A percentile compares a stretch with the other conserved stretches of the same genome.
phyloP scores from a whole-genome alignment of 2,888 invertebrate species.

The Nasonovia ribisnigri region DNA sequence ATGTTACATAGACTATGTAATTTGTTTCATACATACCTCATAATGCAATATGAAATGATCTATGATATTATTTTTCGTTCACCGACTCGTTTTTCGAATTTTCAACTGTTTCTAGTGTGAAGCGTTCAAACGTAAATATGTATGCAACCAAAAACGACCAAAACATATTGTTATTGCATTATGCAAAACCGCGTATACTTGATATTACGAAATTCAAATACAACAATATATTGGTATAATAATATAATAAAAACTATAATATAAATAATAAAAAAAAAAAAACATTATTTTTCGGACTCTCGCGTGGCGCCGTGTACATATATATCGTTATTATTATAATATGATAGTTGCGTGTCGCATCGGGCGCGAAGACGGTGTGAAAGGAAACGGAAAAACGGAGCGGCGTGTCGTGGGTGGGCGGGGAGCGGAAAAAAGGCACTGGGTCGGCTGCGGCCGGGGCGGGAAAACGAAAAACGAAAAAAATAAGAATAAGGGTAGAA shows the following conservation, averaged over 20 bases:
- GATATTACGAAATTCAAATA: no score
- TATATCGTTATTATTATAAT: neutral
- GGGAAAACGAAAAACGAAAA: constrained; percentile 60
- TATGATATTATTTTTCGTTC: neutral
- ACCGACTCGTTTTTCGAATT: neutral
- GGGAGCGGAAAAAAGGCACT: constrained; percentile 29
- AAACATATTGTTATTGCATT: neutral
- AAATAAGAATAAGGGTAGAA: constrained; percentile 65
- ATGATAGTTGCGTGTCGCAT: constrained; percentile 6
- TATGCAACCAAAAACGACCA: neutral
- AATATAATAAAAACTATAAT: no score
- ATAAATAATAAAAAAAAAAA: neutral
- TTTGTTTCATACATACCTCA: neutral
- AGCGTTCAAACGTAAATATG: neutral
- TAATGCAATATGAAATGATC: neutral
- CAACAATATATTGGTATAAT: no score
- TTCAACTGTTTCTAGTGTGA: no score
- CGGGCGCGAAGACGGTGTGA: constrained; percentile 58
- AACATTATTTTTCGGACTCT: neutral
- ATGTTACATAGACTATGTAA: neutral
- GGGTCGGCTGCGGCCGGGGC: constrained; percentile 31
- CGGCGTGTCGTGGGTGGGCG: neutral
- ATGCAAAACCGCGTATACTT: neutral
- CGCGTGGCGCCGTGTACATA: neutral
- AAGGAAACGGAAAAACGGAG: constrained; percentile 49